phyloP scores from a whole-genome alignment of 1,140 invertebrate genomes.

The Drosophila truncata region DNA sequence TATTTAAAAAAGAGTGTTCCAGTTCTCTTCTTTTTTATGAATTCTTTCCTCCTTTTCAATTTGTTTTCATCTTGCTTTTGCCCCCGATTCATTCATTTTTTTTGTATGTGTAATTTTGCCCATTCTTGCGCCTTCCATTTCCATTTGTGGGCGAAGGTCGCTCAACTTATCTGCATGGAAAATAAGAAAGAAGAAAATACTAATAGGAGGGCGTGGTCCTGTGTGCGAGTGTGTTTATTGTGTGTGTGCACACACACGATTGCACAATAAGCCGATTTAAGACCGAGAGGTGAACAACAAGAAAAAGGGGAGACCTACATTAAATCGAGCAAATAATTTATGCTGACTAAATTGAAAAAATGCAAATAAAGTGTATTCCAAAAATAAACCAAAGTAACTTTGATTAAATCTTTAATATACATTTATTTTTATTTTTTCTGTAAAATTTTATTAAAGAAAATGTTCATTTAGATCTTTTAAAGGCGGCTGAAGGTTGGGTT shows the following conservation, averaged over 20 bases:
- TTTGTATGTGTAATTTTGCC: constrained; percentile 15
- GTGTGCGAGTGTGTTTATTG: constrained; percentile 43
- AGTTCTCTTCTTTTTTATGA: constrained; percentile 6
- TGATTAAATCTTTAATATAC: neutral
- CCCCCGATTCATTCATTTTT: constrained; percentile 27
- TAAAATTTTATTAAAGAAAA: neutral
- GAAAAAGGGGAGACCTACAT: constrained; percentile 33
- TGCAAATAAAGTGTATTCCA: constrained; percentile 3
- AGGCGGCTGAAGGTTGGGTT: neutral
- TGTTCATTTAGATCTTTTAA: too few species aligned
- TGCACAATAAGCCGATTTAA: constrained; percentile 75
- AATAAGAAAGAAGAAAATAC: constrained; percentile 46
- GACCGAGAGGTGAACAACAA: constrained; percentile 12
- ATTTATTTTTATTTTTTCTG: too few species aligned
- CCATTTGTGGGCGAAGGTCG: constrained; percentile 79
- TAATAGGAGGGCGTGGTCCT: constrained; percentile 41
- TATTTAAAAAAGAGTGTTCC: too few species aligned
- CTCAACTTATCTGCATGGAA: constrained; percentile 74
- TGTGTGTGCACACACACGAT: constrained; percentile 65
- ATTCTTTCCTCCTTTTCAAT: constrained; percentile 53
- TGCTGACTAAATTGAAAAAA: constrained; percentile 56
- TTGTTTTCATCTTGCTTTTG: constrained; percentile 58
- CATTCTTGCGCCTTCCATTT: constrained; percentile 16
- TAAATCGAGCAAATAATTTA: constrained; percentile 78
- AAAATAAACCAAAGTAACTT: constrained; percentile 18